Conservation (phyloP, 2,113 vertebrate species). For the Orcinus orca region DNA sequence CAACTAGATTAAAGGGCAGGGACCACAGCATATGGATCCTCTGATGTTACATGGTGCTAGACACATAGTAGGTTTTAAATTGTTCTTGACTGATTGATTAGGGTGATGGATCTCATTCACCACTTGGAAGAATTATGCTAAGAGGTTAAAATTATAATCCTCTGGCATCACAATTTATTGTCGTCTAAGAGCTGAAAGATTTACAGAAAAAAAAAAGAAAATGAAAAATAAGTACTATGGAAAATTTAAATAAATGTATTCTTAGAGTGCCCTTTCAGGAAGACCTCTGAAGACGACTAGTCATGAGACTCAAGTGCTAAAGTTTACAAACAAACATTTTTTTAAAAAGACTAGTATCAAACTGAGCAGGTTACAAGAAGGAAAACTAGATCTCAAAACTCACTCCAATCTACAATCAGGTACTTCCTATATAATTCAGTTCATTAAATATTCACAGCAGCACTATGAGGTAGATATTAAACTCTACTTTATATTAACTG, state of each 20-base stretch:
- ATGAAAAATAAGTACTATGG: not conserved
- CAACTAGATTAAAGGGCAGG: not conserved
- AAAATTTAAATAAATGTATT: constrained; percentile 31
- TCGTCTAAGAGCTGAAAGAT: constrained; percentile 7
- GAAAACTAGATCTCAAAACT: not conserved
- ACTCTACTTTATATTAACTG: constrained; percentile 13
- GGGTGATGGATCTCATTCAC: not conserved
- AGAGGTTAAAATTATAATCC: constrained; percentile 35
- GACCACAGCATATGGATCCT: not conserved
- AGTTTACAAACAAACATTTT: not conserved
- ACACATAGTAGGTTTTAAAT: not conserved
- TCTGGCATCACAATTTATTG: constrained; percentile 18
- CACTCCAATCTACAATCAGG: not conserved
- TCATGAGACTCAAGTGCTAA: not conserved
- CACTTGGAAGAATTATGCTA: constrained; percentile 33
- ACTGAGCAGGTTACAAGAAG: not conserved
- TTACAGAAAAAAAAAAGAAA: not conserved
- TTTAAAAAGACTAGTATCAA: not conserved
- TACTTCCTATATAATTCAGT: not conserved
- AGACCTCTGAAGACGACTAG: not conserved
- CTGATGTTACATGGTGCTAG: not conserved
- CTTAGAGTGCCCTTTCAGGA: not conserved
- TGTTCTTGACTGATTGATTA: not conserved
- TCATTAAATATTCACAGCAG: constrained; percentile 27
- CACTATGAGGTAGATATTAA: not conserved